phyloP scores from a whole-genome alignment of 2,113 vertebrate genomes.

The Rattus norvegicus region GRCr8 NC_086033.1:61320001-61320500 shows the following conservation, averaged over 20 bases:
- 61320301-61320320: neutral
- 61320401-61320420: neutral
- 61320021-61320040: neutral
- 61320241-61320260: neutral
- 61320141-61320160: neutral
- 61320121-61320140: conserved; percentile 15
- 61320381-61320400: neutral
- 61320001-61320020: neutral
- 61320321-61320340: neutral
- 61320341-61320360: conserved; percentile 16
- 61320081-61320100: neutral
- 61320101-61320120: neutral
- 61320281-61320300: neutral
- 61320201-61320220: conserved; percentile 32
- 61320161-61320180: neutral
- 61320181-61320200: neutral
- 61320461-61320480: too few relatives aligned
- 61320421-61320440: neutral
- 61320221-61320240: neutral
- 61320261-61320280: conserved; percentile 32
- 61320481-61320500: neutral
- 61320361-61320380: neutral
- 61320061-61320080: neutral
- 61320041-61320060: neutral
- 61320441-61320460: neutral